Base-by-base conservation (phyloP, 2,113 vertebrate genomes). In the Gnathonemus echidnorhynchus region DNA sequence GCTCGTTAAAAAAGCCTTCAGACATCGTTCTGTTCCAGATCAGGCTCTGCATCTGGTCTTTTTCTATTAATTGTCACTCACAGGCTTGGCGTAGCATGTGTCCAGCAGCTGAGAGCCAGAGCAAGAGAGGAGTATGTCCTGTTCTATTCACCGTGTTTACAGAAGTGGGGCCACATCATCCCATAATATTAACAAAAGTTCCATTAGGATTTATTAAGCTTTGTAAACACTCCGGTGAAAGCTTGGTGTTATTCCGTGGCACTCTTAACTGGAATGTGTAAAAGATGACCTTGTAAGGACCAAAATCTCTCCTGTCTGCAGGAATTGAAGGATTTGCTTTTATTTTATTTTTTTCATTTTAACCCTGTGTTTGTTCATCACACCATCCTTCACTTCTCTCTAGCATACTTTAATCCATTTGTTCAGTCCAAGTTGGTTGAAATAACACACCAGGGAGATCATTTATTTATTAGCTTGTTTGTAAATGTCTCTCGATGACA, bases 141-240 rank as follows among this genome's bases (percentile, higher is more conserved):
- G 86, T 62, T 45, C 6, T 48, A 49, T 39, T 84, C 31, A 46
- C 46, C 42, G 7, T 49, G 77, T 90, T 58, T 87, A 89, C 49
- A 91, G 83, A 39, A 88, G 77, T 24, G n/a, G 80, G 6, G 5
- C 74, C 39, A 13, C 35, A 56, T 31, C 19, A 50, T 90, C 49
- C 89, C 50, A 88, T 86, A 88, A 85, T 88, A 90, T 91, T 91
- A 91, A 90, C 90, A 90, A 56, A 90, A 88, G 89, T 74, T 89
- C 86, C 87, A 89, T 91, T 91, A 91, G 80, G 77, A 56, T 52
- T 87, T 87, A 87, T 53, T 87, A 53, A 27, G n/a, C 49, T 53
- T 53, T 39, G 2, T 42, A 87, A 87, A 87, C 27, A 53, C 86
- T 87, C 15, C 2, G 5, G 31, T 35, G 86, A 39, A 52, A 56